These are phyloP conservation scores for Astropecten irregularis DNA, from an alignment of 53 echinoderm and acorn worm genomes.

Conservation along the genomic window DNA sequence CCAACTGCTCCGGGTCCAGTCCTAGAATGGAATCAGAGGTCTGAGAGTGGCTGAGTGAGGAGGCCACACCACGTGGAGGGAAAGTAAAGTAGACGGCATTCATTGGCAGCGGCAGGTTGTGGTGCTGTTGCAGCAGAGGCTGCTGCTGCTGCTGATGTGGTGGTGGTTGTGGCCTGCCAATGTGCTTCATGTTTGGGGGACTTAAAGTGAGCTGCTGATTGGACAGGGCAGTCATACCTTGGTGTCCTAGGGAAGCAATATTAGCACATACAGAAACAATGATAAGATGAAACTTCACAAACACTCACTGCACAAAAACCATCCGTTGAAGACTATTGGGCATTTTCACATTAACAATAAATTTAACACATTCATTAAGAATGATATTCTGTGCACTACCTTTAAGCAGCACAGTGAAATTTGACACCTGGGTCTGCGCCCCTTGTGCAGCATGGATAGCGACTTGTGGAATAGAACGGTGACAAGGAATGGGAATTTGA, in stretches of 20 bases:
- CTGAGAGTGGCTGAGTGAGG: slow-evolving; percentile 2
- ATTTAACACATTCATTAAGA: too few relatives aligned
- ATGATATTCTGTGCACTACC: too few relatives aligned
- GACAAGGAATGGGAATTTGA: too few relatives aligned
- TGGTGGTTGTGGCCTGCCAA: background rate
- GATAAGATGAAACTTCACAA: background rate
- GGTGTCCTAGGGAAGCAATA: slow-evolving; percentile 4
- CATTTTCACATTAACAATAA: too few relatives aligned
- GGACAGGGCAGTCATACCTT: slow-evolving; percentile 1
- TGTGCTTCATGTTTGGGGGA: background rate
- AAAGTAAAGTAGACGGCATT: slow-evolving; percentile 52
- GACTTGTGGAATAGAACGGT: too few relatives aligned
- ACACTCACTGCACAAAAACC: too few relatives aligned
- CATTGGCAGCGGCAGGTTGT: slow-evolving; percentile 16
- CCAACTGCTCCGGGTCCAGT: slow-evolving; percentile 6
- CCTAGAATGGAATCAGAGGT: background rate
- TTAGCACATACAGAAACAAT: background rate
- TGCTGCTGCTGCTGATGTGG: slow-evolving; percentile 27
- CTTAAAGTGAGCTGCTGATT: slow-evolving; percentile 15
- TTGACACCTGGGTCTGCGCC: too few relatives aligned
- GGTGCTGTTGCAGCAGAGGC: slow-evolving; percentile 15
- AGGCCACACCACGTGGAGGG: slow-evolving; percentile 7
- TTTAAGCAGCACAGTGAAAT: too few relatives aligned
- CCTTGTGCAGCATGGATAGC: too few relatives aligned
- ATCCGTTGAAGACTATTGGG: too few relatives aligned